Percentiles rank a stretch among this genome's conserved stretches.
Evolutionary conservation across 2,797 vertebrate species (phyloP).

Genomic region (Danio kyathit): DNA sequence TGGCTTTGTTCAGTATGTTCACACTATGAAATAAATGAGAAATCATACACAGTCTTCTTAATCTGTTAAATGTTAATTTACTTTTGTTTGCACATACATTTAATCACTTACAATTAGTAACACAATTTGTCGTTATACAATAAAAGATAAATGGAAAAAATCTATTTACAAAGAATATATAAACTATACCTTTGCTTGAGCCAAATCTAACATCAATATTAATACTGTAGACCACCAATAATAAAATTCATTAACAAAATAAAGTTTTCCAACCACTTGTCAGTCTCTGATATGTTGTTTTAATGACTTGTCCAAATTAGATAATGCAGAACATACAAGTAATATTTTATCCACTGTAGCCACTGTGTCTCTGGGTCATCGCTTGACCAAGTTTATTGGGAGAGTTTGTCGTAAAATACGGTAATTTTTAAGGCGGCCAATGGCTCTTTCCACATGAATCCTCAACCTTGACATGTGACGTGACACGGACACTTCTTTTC

Average conservation of each 20-base stretch:
- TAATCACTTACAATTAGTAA: neutral
- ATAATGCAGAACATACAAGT: neutral
- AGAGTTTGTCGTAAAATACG: too few species aligned
- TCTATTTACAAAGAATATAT: neutral
- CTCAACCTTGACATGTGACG: neutral
- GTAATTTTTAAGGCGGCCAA: too few species aligned
- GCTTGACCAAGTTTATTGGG: too few species aligned
- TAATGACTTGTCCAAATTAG: neutral
- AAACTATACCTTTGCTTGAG: neutral
- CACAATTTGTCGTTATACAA: too few species aligned
- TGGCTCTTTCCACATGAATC: neutral
- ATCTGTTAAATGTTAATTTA: neutral
- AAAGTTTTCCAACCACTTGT: too few species aligned
- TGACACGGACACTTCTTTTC: neutral
- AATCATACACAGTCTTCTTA: neutral
- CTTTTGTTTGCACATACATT: neutral
- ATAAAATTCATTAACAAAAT: too few species aligned
- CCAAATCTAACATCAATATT: too few species aligned
- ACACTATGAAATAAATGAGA: neutral
- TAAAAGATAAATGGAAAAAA: too few species aligned
- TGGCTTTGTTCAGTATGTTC: slow-evolving; percentile 16
- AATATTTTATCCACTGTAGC: slow-evolving; percentile 10
- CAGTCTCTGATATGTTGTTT: too few species aligned
- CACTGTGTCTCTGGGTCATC: too few species aligned
- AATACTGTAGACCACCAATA: too few species aligned